Evolutionary conservation across 2,888 invertebrate genomes (phyloP), one percentile per base, ranked within the genome.

Genomic region (Doris montereyensis): DNA sequence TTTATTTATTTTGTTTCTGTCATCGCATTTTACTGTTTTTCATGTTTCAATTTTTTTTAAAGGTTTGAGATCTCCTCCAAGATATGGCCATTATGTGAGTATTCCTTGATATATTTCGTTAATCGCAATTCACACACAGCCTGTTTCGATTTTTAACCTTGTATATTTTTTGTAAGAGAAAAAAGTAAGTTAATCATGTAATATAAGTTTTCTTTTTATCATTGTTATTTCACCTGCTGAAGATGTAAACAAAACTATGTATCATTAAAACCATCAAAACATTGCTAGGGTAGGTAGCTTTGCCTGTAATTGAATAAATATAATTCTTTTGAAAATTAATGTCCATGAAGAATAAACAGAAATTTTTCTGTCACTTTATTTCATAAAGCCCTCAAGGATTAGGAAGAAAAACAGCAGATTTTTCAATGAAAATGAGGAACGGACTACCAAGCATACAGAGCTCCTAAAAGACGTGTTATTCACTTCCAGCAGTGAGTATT

Each of bases 371-470:
- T 5, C 13, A 70, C 28, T 1, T 68, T 30, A 35, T 8, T 58
- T 26, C 3, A 32, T 3, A 8, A 82, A 89, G 89, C 88, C 88
- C 71, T 83, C 86, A 30, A 78, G 89, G 67, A 87, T 88, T 24
- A 74, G 88, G 67, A 88, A 88, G 82, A 87, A 87, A 74, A 89
- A 89, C 79, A 84, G 85, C 24, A 77, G 86, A 34, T 88, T 88
- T 81, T 88, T 84, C 82, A 89, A 88, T 80, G 88, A 88, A 81
- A 88, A 89, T 82, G 89, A 89, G 75, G 88, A 65, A 88, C 86
- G 21, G 85, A 85, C 41, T 86, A 84, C 74, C 86, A 87, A 5
- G 85, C 86, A 0, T 80, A 80, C n/a, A 76, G 83, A 74, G 81
- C 83, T 13, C 84, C 84, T 0, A 82, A 83, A 28, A 83, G 83